These are phyloP conservation scores for Sinocyclocheilus maitianheensis DNA, from an alignment of 2,113 vertebrate species.

Conservation along the genomic window DNA sequence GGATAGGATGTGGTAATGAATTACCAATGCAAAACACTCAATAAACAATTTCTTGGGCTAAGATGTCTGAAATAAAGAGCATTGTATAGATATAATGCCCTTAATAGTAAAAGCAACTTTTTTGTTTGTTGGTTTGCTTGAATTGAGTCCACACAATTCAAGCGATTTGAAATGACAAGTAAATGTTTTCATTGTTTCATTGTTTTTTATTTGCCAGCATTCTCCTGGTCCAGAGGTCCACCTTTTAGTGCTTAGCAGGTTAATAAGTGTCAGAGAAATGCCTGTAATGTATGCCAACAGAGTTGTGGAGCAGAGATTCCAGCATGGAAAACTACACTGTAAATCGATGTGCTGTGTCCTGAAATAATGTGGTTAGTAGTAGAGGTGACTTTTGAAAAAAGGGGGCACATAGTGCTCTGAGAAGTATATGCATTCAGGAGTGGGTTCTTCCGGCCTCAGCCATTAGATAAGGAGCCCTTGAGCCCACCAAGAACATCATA, in stretches of 20 bases:
- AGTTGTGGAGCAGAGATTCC: neutral
- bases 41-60: neutral
- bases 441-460: neutral
- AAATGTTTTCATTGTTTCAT: neutral
- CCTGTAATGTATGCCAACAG: neutral
- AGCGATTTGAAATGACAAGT: neutral
- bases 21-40: neutral
- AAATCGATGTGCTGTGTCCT: neutral
- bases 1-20: neutral
- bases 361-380: neutral
- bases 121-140: neutral
- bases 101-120: neutral
- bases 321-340: neutral
- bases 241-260: neutral
- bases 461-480: neutral
- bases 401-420: neutral
- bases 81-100: neutral
- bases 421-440: neutral
- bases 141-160: neutral
- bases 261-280: conserved; percentile 38
- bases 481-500: neutral
- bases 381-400: neutral
- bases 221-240: conserved; percentile 16
- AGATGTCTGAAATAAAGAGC: neutral
- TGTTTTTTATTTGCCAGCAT: conserved; percentile 16